phyloP scores from a whole-genome alignment of 1,140 invertebrate species.

The Drosophila gunungcola region DNA sequence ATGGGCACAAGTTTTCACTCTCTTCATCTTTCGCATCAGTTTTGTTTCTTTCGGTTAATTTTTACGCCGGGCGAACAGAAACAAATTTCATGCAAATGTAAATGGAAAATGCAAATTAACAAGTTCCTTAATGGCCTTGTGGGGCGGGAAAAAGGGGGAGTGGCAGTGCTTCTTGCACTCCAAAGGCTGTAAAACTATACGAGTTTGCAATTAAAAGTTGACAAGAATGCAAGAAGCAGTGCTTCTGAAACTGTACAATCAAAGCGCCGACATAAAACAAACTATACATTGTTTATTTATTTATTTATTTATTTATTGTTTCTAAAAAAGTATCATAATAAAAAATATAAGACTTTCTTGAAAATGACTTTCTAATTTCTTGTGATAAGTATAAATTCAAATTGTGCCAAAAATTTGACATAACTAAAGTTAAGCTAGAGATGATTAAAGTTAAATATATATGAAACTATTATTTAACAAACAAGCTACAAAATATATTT shows the following conservation, averaged over 20 bases:
- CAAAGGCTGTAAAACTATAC: conserved; percentile 13
- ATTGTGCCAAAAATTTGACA: too few relatives aligned
- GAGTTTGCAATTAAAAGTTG: conserved; percentile 41
- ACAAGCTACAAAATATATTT: too few relatives aligned
- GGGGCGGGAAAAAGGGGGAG: neutral
- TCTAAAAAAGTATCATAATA: too few relatives aligned
- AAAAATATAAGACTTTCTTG: too few relatives aligned
- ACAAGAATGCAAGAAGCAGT: neutral
- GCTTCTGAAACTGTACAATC: neutral
- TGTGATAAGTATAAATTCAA: too few relatives aligned
- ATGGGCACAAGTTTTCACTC: conserved; percentile 38
- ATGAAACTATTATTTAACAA: too few relatives aligned
- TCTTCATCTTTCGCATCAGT: conserved; percentile 6
- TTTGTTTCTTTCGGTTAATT: conserved; percentile 39
- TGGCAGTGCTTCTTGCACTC: neutral
- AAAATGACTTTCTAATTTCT: too few relatives aligned
- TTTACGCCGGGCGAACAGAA: conserved; percentile 21
- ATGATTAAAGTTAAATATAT: too few relatives aligned
- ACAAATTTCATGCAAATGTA: conserved; percentile 48
- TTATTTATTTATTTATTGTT: too few relatives aligned
- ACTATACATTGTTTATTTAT: too few relatives aligned
- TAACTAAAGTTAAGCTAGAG: too few relatives aligned
- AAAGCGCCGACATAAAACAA: too few relatives aligned
- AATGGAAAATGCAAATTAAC: conserved; percentile 65
- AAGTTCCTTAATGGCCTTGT: conserved; percentile 54